These are phyloP conservation scores for Corapipo altera DNA, from an alignment of 2,113 vertebrate genomes.

Conservation along the genomic window DNA sequence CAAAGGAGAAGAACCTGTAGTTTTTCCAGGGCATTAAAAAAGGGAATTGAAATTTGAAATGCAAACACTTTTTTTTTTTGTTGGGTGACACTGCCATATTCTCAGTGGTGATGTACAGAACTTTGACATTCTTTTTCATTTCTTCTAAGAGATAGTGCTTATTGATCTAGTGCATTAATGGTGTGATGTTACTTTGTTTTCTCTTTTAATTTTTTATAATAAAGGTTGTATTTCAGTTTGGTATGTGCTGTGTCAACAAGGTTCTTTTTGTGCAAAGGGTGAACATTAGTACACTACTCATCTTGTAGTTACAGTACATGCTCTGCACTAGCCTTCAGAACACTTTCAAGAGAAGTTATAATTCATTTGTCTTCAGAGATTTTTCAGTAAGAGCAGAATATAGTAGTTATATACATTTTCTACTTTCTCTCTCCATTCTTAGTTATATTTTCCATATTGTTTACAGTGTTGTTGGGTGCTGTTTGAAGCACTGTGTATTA, in stretches of 20 bases:
- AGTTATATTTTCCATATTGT: background rate
- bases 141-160: background rate
- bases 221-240: background rate
- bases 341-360: background rate
- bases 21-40: background rate
- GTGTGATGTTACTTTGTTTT: background rate
- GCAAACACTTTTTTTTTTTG: background rate
- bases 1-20: background rate
- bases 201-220: background rate
- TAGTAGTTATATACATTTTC: background rate
- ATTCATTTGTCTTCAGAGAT: background rate
- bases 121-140: fast-evolving
- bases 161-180: background rate
- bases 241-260: fast-evolving
- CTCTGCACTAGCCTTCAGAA: background rate
- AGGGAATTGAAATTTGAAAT: background rate
- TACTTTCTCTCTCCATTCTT: background rate
- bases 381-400: background rate
- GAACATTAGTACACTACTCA: fast-evolving
- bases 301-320: background rate
- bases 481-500: background rate
- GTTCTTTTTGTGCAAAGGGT: background rate
- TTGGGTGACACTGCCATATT: background rate
- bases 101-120: background rate
- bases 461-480: background rate